phyloP scores from a whole-genome alignment of 2,797 vertebrate genomes.

The Hemibagrus guttatus region DNA sequence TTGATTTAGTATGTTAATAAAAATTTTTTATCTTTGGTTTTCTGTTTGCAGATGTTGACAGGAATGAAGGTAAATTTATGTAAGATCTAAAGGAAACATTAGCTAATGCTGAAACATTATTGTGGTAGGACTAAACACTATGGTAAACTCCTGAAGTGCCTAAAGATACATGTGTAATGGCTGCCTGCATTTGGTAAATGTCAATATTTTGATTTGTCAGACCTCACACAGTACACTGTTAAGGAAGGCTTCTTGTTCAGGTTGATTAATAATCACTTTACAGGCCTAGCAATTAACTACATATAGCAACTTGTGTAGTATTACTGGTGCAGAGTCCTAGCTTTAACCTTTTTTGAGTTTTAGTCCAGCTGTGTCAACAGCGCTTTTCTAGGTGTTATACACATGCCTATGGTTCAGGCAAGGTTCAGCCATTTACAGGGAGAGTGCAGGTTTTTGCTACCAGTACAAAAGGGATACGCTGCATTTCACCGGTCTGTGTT shows the following conservation, averaged over 20 bases:
- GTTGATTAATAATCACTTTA: constrained; percentile 21
- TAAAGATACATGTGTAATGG: not conserved
- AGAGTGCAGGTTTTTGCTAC: constrained; percentile 36
- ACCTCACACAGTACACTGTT: constrained; percentile 21
- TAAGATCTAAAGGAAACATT: not conserved
- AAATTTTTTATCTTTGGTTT: constrained; percentile 12
- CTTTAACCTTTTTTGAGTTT: constrained; percentile 18
- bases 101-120: constrained; percentile 3
- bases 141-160: not conserved
- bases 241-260: constrained; percentile 1
- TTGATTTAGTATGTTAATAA: not conserved
- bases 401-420: constrained; percentile 48
- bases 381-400: constrained; percentile 47
- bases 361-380: constrained; percentile 41
- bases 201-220: not conserved
- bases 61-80: constrained; percentile 75
- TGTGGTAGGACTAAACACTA: not conserved
- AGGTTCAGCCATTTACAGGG: constrained; percentile 42
- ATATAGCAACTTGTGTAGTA: not conserved
- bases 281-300: constrained; percentile 19
- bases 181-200: constrained; percentile 2
- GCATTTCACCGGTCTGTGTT: constrained; percentile 48
- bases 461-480: constrained; percentile 48
- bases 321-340: not conserved
- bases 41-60: constrained; percentile 70